Conservation (phyloP, 2,113 vertebrate genomes). For the Hepsetus odoe region DNA sequence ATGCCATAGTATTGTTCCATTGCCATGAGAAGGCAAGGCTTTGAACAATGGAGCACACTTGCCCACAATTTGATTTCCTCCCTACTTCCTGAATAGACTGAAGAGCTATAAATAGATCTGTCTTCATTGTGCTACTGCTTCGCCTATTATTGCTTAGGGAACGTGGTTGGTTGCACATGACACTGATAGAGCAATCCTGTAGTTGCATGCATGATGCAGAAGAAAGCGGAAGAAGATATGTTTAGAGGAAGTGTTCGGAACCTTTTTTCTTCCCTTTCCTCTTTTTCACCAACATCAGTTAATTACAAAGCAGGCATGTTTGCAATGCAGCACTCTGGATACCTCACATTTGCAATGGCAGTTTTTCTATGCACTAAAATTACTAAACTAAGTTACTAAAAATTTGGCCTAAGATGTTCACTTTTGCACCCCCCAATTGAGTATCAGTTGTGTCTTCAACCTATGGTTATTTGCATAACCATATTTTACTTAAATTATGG, state of each 20-base stretch:
- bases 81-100: conserved; percentile 45
- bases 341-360: not conserved
- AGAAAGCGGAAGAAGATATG: not conserved
- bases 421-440: no score
- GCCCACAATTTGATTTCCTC: conserved; percentile 51
- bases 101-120: conserved; percentile 57
- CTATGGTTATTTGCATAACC: no score
- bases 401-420: no score
- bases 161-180: not conserved
- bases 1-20: conserved; percentile 34
- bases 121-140: not conserved
- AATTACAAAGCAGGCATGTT: not conserved
- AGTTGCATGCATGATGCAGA: not conserved
- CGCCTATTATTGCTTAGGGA: not conserved
- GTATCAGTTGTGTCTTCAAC: no score
- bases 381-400: no score
- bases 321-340: not conserved
- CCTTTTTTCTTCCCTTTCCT: not conserved
- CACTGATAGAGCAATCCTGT: not conserved
- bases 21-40: conserved; percentile 30
- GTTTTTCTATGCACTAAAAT: no score
- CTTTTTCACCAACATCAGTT: not conserved
- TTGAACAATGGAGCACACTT: conserved; percentile 9
- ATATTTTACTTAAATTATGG: no score
- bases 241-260: not conserved